These are phyloP conservation scores for Oryzias dopingdopingensis DNA, from an alignment of 2,797 vertebrate species.

Conservation along the genomic window DNA sequence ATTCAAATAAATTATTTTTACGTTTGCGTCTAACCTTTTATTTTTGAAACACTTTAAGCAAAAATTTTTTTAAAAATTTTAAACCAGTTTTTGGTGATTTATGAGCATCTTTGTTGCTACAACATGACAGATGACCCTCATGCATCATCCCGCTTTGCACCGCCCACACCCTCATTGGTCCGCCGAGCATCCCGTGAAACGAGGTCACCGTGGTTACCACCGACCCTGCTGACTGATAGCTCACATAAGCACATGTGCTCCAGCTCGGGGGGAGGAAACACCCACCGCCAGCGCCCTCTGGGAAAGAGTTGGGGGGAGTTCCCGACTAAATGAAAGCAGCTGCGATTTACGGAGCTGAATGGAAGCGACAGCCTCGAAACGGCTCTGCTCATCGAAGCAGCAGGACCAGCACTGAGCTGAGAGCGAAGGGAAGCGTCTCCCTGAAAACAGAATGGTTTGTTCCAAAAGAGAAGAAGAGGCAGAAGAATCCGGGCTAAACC, in stretches of 20 bases:
- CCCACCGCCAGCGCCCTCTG: neutral
- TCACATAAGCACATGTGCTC: slow-evolving; percentile 18
- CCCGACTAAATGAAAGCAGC: slow-evolving; percentile 39
- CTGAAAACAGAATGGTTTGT: too few species aligned
- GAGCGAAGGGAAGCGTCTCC: too few species aligned
- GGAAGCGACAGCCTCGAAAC: neutral
- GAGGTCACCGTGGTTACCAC: slow-evolving; percentile 11
- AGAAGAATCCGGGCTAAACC: too few species aligned
- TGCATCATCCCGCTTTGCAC: slow-evolving; percentile 2
- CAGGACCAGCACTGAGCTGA: too few species aligned
- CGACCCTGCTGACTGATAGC: slow-evolving; percentile 8
- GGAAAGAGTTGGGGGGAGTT: slow-evolving; percentile 35
- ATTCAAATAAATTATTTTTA: too few species aligned
- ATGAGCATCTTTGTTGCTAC: too few species aligned
- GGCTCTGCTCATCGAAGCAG: too few species aligned
- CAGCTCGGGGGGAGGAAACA: slow-evolving; percentile 23
- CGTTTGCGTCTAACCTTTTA: too few species aligned
- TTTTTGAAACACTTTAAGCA: too few species aligned
- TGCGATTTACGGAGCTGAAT: slow-evolving; percentile 26
- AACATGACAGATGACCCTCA: neutral
- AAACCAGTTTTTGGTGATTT: too few species aligned
- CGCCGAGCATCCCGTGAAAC: neutral
- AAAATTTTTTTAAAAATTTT: accelerated
- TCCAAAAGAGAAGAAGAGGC: too few species aligned
- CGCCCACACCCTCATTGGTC: slow-evolving; percentile 21